Conservation (phyloP, 2,888 invertebrate genomes). For the Stictocephala bisonia region DNA sequence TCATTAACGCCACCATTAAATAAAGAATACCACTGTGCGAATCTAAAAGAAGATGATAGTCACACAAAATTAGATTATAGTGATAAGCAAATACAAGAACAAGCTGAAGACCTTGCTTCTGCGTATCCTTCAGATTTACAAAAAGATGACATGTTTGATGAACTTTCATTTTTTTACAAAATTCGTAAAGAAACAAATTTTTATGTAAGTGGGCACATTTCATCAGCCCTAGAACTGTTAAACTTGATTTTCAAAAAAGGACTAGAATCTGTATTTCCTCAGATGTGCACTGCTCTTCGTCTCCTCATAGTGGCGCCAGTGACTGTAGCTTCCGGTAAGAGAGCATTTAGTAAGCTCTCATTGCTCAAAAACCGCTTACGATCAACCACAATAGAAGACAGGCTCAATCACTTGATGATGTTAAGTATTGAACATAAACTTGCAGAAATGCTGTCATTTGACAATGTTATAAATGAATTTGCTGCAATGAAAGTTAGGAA, state of each 20-base stretch:
- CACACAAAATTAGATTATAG: not conserved
- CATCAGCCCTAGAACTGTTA: not conserved
- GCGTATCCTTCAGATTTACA: constrained; percentile 18
- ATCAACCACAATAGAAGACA: not conserved
- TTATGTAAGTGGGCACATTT: constrained; percentile 4
- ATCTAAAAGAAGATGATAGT: not conserved
- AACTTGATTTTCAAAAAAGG: constrained; percentile 7
- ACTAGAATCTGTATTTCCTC: not conserved
- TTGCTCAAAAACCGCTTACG: not conserved
- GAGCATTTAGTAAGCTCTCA: constrained; percentile 9
- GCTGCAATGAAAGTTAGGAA: constrained; percentile 1
- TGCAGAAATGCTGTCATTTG: not conserved
- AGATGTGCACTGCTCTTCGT: not conserved
- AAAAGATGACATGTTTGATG: not conserved
- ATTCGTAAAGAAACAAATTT: not conserved
- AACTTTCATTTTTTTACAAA: not conserved
- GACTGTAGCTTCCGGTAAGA: not conserved
- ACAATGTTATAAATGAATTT: constrained; percentile 6
- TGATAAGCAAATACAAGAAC: not conserved
- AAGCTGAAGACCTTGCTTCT: constrained; percentile 6
- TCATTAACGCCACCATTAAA: not conserved
- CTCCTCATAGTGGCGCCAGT: constrained; percentile 7
- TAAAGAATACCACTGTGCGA: not conserved
- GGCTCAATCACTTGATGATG: constrained; percentile 15
- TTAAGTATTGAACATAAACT: not conserved